Evolutionary conservation across 2,797 vertebrate species (phyloP), one percentile per base, ranked within the genome.

Genomic region (Gymnoscopelus braueri): DNA sequence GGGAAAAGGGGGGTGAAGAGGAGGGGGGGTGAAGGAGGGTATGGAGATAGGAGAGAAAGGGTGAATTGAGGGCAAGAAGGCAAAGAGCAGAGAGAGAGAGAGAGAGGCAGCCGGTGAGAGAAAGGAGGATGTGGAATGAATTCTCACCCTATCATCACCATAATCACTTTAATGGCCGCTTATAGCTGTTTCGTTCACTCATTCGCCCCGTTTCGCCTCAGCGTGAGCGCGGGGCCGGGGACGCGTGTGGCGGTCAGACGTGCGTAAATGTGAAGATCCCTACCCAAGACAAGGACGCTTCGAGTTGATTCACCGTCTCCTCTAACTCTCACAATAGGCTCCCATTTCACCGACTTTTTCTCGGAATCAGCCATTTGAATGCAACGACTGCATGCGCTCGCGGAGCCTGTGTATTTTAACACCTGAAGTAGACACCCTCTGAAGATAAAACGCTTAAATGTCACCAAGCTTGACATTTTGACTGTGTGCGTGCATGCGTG

Each of bases 391-490:
- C 7, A 3, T 44, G 39, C 39, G 26, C n/a, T n/a, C n/a, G 39
- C 8, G 48, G 48, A 26, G 60, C 82, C 77, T 80, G 66, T 56
- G 77, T 15, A 32, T 77, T 82, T 80, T 23, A 67, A 77, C 74
- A 84, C 79, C 58, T 78, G 70, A 81, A 64, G 70, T 72, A 67
- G 67, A 78, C 69, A n/a, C 80, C 24, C 74, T 69, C 86, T 79
- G 71, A 77, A 80, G 88, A 93, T 91, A 88, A 91, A 90, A 93
- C 85, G 85, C 81, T 88, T 86, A 94, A 94, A 94, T 94, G 93
- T 94, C 93, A 94, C 90, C 86, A 86, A 84, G 85, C 77, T 92
- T 90, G 89, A 86, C 88, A 92, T 92, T 91, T 94, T 92, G 91
- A 93, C 91, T 80, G 70, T 85, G 71, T 79, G 67, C 55, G 75